Evolutionary conservation across 2,113 vertebrate species (phyloP).

Genomic region (Alethe castanea): DNA sequence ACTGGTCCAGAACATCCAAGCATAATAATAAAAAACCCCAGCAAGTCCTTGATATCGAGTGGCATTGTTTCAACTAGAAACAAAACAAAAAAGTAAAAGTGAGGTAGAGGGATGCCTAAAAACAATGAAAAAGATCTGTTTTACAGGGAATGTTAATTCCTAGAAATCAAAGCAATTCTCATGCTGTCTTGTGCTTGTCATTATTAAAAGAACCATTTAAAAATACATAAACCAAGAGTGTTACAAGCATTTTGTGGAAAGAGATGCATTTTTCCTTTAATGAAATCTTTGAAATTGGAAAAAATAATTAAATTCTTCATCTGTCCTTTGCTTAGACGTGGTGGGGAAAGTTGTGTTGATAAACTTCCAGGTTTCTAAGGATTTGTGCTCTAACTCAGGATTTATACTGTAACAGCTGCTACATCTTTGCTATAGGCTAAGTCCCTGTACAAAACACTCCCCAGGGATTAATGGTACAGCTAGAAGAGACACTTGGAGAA

Average conservation of each 20-base stretch:
- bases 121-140: not conserved
- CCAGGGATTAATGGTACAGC: not conserved
- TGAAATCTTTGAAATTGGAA: not conserved
- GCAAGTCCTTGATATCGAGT: not conserved
- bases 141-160: not conserved
- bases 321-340: not conserved
- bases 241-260: not conserved
- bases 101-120: not conserved
- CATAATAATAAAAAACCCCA: not conserved
- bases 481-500: not conserved
- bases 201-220: not conserved
- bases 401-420: not conserved
- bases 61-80: not conserved
- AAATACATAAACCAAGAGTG: not conserved
- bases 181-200: not conserved
- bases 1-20: not conserved
- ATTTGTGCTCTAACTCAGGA: not conserved
- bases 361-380: not conserved
- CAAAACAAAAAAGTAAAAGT: not conserved
- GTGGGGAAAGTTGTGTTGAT: not conserved
- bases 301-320: not conserved
- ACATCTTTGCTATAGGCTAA: not conserved
- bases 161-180: not conserved
- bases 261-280: not conserved
- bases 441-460: not conserved